Conservation (phyloP, 2,113 vertebrate genomes). For the Pao palembangensis region DNA sequence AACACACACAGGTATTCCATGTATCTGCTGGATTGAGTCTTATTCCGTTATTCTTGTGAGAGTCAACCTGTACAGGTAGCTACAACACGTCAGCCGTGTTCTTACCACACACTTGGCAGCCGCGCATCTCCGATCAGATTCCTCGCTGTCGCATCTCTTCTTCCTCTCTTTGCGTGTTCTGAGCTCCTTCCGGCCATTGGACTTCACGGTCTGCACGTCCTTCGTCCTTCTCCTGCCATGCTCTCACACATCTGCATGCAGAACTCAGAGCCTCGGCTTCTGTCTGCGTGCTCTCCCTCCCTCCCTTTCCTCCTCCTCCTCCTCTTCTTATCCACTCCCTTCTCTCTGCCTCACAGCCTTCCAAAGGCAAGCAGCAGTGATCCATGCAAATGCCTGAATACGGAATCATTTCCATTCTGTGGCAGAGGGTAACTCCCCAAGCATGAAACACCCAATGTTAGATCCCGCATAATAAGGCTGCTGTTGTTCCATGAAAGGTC, state of each 20-base stretch:
- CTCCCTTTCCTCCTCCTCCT: slow-evolving; percentile 22
- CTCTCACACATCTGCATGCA: slow-evolving; percentile 20
- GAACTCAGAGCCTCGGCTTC: slow-evolving; percentile 30
- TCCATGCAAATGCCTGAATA: slow-evolving; percentile 5
- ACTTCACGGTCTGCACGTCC: slow-evolving; percentile 30
- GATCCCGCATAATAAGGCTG: background rate
- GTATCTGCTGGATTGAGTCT: background rate
- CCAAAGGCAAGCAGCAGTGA: slow-evolving; percentile 29
- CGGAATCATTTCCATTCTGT: slow-evolving; percentile 25
- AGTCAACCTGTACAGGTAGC: background rate
- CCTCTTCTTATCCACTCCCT: slow-evolving; percentile 45
- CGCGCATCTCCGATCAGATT: slow-evolving; percentile 22
- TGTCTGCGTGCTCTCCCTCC: slow-evolving; percentile 23
- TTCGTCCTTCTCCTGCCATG: background rate
- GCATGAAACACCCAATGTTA: background rate
- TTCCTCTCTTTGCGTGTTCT: slow-evolving; percentile 30
- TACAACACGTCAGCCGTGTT: background rate
- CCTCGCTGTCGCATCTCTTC: background rate
- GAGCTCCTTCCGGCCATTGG: background rate
- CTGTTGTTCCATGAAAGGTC: background rate
- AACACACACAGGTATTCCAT: slow-evolving; percentile 1
- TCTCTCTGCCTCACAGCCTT: slow-evolving; percentile 36
- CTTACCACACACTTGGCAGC: slow-evolving; percentile 54
- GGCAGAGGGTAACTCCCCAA: slow-evolving; percentile 13
- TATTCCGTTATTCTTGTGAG: background rate